Evolutionary conservation across 37 sponge, comb jelly and placozoan species (phyloP).

Genomic region (Geodia barretti): DNA sequence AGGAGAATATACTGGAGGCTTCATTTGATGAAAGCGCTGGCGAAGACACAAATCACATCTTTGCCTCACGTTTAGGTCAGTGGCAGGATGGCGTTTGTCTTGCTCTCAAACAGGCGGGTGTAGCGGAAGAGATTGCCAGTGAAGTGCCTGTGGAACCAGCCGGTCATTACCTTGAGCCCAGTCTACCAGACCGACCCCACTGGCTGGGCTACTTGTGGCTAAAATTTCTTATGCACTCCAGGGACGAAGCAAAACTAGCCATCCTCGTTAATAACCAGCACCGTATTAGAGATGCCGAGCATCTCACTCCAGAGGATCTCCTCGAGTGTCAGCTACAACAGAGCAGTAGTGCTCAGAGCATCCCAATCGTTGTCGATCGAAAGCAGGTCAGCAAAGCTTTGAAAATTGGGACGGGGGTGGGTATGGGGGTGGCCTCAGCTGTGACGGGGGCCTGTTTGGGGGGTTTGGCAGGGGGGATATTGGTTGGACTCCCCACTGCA

Average conservation of each 20-base stretch:
- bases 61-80: background rate
- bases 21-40: background rate
- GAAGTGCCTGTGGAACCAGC: background rate
- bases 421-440: background rate
- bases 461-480: background rate
- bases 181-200: conserved; percentile 8
- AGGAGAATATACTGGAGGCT: background rate
- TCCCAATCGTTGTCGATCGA: background rate
- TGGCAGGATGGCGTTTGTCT: background rate
- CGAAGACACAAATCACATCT: background rate
- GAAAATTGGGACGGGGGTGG: background rate
- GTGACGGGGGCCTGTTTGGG: background rate
- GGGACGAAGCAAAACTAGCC: background rate
- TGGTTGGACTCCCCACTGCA: background rate
- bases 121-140: background rate
- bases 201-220: conserved; percentile 15
- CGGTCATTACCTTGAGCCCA: background rate
- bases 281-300: background rate
- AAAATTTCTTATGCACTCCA: background rate
- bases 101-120: background rate
- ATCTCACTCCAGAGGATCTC: background rate
- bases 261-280: background rate
- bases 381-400: background rate
- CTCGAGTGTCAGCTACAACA: no score
- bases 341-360: background rate